Evolutionary conservation across 2,113 vertebrate species (phyloP).

Genomic region (Lasiurus cinereus): DNA sequence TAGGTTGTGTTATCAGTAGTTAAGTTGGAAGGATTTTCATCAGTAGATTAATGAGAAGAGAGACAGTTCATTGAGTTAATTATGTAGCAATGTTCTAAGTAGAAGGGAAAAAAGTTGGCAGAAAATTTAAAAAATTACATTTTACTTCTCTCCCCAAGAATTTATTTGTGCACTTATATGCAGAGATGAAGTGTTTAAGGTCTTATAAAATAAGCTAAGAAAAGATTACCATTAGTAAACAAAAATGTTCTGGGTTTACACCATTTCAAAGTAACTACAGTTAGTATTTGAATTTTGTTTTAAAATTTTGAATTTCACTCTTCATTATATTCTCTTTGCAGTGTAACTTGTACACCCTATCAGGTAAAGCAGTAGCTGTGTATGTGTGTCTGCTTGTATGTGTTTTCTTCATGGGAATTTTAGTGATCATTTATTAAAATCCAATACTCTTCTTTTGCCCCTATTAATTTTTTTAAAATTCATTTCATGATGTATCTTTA

Average conservation of each 20-base stretch:
- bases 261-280: background rate
- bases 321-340: background rate
- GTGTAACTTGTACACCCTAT: too few species aligned
- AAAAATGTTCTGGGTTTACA: background rate
- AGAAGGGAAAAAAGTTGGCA: background rate
- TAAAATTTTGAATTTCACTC: background rate
- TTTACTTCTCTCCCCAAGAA: slow-evolving; percentile 26
- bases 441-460: background rate
- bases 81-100: slow-evolving; percentile 43
- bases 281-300: slow-evolving; percentile 10
- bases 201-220: background rate
- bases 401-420: background rate
- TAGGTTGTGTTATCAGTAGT: background rate
- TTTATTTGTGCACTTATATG: background rate
- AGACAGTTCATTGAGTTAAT: background rate
- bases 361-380: background rate
- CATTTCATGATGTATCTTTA: background rate
- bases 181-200: background rate
- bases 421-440: background rate
- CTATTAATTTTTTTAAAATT: slow-evolving; percentile 27
- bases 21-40: slow-evolving; percentile 31
- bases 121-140: slow-evolving; percentile 29
- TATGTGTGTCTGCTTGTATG: background rate
- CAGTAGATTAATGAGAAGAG: slow-evolving; percentile 40
- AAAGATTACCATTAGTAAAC: slow-evolving; percentile 4